Evolutionary conservation across 2,797 vertebrate species (phyloP).

Genomic region (Capromys pilorides): DNA sequence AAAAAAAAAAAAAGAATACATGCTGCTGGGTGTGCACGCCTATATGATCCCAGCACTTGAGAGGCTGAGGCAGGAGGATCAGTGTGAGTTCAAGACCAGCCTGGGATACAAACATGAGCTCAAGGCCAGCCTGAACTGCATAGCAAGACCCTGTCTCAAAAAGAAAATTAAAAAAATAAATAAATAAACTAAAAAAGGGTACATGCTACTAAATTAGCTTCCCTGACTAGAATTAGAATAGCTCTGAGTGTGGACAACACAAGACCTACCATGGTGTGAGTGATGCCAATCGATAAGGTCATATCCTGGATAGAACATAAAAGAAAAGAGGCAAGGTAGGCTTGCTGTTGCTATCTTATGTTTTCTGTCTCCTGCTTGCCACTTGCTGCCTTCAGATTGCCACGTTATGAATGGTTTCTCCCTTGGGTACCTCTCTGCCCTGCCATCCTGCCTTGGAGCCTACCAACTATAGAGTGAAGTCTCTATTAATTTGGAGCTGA

Average conservation of each 20-base stretch:
- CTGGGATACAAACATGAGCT: too few relatives aligned
- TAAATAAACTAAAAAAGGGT: too few relatives aligned
- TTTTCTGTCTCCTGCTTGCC: not conserved
- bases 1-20: too few relatives aligned
- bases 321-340: not conserved
- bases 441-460: not conserved
- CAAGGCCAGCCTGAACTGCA: too few relatives aligned
- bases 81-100: too few relatives aligned
- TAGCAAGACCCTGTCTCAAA: too few relatives aligned
- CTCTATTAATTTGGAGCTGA: not conserved
- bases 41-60: too few relatives aligned
- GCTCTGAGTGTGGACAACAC: not conserved
- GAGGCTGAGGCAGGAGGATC: too few relatives aligned
- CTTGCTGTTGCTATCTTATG: not conserved
- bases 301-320: not conserved
- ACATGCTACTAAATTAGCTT: not conserved
- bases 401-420: not conserved
- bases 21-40: too few relatives aligned
- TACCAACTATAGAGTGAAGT: not conserved
- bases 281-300: not conserved
- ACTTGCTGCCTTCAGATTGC: not conserved
- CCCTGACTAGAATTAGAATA: not conserved
- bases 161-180: too few relatives aligned
- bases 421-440: not conserved
- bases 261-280: not conserved